Evolutionary conservation across 1,140 invertebrate species (phyloP), one percentile per base, ranked within the genome.

Genomic region (Melanaphis sacchari): DNA sequence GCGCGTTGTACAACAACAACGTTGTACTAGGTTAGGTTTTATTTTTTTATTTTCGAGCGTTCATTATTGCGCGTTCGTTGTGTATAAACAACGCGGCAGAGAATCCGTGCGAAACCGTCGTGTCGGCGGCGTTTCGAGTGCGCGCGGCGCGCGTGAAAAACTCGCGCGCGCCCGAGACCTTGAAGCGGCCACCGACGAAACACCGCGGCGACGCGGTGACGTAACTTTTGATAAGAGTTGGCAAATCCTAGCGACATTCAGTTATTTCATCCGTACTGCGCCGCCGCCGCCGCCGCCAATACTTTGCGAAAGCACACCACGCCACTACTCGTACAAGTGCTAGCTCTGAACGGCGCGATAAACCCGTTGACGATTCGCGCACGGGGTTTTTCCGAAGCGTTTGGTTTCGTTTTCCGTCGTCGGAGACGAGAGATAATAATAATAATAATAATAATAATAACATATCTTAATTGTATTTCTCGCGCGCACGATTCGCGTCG

Each of bases 181-280:
- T 92, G 91, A 43, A 82, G 76, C 31, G 76, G 43, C 91, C 76
- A 92, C 76, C 91, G 3, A 76, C 59, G 84, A 84, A 84, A 81
- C 40, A 81, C 40, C 76, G 41, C 31, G 43, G 24, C 9, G n/a
- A 22, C 9, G 40, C 66, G 43, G n/a, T 92, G 91, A 92, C 43
- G 91, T 81, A 92, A 92, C 41, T 43, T 81, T 43, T 82, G 82
- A 92, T 84, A 76, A 26, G 66, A 6, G 22, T 92, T 92, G 76
- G 91, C 91, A 92, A 92, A 92, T 92, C 91, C 22, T 84, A 52
- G 6, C 43, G 22, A 84, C 84, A 36, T 36, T 46, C 82, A n/a
- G n/a, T n/a, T 41, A n/a, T n/a, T 66, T 85, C n/a, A 85, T 43
- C 11, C n/a, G 18, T 43, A 84, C 84, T 52, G n/a, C 66, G 90